A percentile compares a stretch with the other conserved stretches of the same genome.
Conservation (phyloP, 2,888 invertebrate genomes). For the Andrena haemorrhoa region DNA sequence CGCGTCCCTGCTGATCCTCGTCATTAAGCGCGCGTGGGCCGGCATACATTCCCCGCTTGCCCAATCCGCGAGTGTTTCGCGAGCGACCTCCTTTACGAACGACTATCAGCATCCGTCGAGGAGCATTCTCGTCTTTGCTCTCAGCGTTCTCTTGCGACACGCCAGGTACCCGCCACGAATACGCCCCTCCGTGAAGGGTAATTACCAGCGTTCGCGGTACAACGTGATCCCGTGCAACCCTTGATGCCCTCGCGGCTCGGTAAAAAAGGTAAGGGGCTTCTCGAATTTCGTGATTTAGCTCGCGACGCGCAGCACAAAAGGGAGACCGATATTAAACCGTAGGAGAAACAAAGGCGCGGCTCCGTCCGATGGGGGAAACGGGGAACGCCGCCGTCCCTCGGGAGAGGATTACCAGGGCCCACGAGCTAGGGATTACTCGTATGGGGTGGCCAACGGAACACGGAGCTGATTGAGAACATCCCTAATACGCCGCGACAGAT, state of each 20-base stretch:
- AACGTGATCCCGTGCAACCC: not conserved
- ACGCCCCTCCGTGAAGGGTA: not conserved
- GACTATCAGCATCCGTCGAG: constrained; percentile 10
- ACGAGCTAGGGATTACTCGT: constrained; percentile 81
- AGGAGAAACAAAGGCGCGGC: constrained; percentile 78
- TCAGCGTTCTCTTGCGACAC: too few species aligned
- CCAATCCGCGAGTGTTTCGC: constrained; percentile 12
- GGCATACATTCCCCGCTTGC: constrained; percentile 49
- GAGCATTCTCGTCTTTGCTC: not conserved
- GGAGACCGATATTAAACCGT: constrained; percentile 76
- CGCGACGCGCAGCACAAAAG: constrained; percentile 69
- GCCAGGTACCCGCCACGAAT: not conserved
- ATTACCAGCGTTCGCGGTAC: not conserved
- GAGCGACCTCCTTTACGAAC: not conserved
- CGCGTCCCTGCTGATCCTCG: constrained; percentile 77
- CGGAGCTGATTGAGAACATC: constrained; percentile 86
- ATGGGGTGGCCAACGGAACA: constrained; percentile 81
- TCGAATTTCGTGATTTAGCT: constrained; percentile 72
- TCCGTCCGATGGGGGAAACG: constrained; percentile 54
- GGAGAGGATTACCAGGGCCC: constrained; percentile 82
- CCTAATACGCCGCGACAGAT: constrained; percentile 86
- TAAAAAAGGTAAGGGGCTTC: constrained; percentile 47
- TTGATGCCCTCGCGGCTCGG: constrained; percentile 1
- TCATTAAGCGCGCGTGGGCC: constrained; percentile 72
- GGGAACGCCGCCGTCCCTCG: constrained; percentile 72